Conservation (phyloP, 2,797 vertebrate species). For the Gymnopithys bicolor region DNA sequence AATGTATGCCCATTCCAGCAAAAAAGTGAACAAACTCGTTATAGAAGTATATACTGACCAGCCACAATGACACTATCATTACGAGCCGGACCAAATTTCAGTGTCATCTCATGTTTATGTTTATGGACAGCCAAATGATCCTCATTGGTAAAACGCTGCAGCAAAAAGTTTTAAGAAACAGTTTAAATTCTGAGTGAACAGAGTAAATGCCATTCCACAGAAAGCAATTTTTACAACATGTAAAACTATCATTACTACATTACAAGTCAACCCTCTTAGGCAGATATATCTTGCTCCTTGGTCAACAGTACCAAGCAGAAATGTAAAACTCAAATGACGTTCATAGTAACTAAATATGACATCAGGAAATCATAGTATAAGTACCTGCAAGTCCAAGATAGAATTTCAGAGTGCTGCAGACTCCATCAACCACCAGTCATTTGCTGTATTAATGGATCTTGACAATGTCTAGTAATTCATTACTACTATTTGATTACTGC, state of each 20-base stretch:
- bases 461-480: not conserved
- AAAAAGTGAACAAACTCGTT: conserved; percentile 68
- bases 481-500: not conserved
- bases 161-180: conserved; percentile 78
- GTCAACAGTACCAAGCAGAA: conserved; percentile 2
- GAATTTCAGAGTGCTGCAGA: not conserved
- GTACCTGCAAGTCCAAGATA: not conserved
- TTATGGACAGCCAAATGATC: conserved; percentile 99
- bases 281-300: not conserved
- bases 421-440: not conserved
- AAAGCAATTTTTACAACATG: conserved; percentile 59
- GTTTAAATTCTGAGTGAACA: conserved; percentile 70
- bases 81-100: conserved; percentile 99
- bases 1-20: conserved; percentile 63
- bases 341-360: not conserved
- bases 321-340: not conserved
- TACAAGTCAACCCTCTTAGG: not conserved
- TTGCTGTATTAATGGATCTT: not conserved
- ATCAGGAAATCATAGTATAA: not conserved
- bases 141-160: conserved; percentile 99
- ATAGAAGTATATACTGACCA: conserved; percentile 84
- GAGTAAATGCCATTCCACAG: conserved; percentile 62
- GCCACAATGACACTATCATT: conserved; percentile 97
- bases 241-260: conserved; percentile 27
- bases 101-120: conserved; percentile 99